Conservation (phyloP, 2,797 vertebrate species). For the Lophura swinhoii region DNA sequence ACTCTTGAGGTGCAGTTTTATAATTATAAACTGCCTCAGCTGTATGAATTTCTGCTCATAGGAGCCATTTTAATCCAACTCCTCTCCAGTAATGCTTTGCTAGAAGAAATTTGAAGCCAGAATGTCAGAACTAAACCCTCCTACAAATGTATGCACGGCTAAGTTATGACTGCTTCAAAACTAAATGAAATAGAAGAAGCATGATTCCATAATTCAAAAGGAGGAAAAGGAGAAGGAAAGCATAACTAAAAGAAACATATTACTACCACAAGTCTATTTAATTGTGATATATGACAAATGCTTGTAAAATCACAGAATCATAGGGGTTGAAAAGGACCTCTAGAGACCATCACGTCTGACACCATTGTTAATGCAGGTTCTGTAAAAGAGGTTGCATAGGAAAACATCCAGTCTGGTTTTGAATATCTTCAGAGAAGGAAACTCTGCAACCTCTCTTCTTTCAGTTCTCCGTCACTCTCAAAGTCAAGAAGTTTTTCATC, state of each 20-base stretch:
- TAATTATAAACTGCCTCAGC: background rate
- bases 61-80: background rate
- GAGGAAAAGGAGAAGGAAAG: background rate
- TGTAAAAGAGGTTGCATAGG: background rate
- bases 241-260: background rate
- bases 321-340: background rate
- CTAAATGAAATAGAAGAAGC: background rate
- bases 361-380: background rate
- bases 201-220: too few species aligned
- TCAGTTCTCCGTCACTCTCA: background rate
- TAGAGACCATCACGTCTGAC: background rate
- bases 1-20: fast-evolving
- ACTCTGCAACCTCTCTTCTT: background rate
- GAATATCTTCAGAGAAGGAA: background rate
- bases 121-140: background rate
- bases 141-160: background rate
- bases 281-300: background rate
- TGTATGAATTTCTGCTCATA: background rate
- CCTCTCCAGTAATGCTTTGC: background rate
- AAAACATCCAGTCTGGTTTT: background rate
- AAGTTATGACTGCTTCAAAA: background rate
- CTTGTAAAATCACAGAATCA: background rate
- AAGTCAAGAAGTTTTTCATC: background rate
- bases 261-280: background rate
- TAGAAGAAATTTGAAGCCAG: background rate